phyloP scores from a whole-genome alignment of 2,113 vertebrate species.

The Lipophrys pholis region DNA sequence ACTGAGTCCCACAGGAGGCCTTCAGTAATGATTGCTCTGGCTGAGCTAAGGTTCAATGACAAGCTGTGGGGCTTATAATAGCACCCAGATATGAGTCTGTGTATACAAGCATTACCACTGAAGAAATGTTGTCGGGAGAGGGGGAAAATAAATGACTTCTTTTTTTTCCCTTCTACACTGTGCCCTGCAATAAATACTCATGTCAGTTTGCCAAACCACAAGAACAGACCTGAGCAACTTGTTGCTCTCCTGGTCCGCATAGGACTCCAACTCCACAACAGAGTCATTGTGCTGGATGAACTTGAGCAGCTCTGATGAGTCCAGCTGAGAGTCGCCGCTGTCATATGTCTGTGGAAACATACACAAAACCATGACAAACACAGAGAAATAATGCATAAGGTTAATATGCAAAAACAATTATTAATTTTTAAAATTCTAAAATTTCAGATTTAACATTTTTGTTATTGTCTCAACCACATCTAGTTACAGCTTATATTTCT shows the following conservation, averaged over 20 bases:
- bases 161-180: neutral
- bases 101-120: conserved; percentile 3
- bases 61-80: conserved; percentile 52
- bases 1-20: conserved; percentile 32
- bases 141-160: conserved; percentile 6
- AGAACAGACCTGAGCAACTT: conserved; percentile 90
- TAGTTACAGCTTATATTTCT: neutral
- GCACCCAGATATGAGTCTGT: conserved; percentile 27
- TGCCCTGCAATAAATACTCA: neutral
- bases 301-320: conserved; percentile 94
- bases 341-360: conserved; percentile 87
- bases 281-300: conserved; percentile 98
- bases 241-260: conserved; percentile 94
- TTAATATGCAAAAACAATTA: too few species aligned
- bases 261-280: conserved; percentile 91
- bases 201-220: neutral
- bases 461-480: neutral
- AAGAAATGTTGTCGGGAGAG: conserved; percentile 1
- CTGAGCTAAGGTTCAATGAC: conserved; percentile 37
- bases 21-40: conserved; percentile 32
- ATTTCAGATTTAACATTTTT: neutral
- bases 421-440: too few species aligned
- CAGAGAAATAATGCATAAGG: too few species aligned
- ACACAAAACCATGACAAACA: neutral
- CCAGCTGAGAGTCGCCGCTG: conserved; percentile 91